Evolutionary conservation across 2,113 vertebrate species (phyloP).

Genomic region (Pseudorasbora parva): DNA sequence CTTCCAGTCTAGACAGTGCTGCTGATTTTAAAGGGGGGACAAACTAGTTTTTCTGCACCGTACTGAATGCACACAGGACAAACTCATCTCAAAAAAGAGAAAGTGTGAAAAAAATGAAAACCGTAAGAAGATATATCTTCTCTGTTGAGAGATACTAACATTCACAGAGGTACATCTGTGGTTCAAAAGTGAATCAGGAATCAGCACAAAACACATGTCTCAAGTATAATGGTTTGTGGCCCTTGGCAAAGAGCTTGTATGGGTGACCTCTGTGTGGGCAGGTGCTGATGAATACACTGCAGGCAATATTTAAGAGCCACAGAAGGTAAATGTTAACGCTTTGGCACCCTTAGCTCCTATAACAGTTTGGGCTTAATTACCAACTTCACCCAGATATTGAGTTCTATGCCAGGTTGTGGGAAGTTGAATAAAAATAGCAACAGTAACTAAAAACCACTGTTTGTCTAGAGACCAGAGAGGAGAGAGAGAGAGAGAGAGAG

Average conservation of each 20-base stretch:
- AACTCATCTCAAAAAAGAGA: background rate
- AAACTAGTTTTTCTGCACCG: background rate
- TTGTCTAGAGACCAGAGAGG: conserved; percentile 1
- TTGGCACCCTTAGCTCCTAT: conserved; percentile 16
- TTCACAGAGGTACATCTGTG: background rate
- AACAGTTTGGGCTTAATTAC: conserved; percentile 30
- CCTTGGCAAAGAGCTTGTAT: conserved; percentile 12
- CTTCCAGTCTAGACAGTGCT: conserved; percentile 9
- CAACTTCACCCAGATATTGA: conserved; percentile 18
- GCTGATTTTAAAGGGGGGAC: background rate
- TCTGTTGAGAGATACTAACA: background rate
- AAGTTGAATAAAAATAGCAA: conserved; percentile 13
- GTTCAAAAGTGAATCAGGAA: conserved; percentile 8
- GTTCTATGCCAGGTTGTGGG: conserved; percentile 12
- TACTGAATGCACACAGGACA: background rate
- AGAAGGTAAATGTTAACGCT: conserved; percentile 29
- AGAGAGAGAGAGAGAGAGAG: background rate
- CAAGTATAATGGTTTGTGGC: conserved; percentile 8
- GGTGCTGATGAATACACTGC: conserved; percentile 23
- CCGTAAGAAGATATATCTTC: background rate
- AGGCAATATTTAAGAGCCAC: conserved; percentile 18
- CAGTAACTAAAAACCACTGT: conserved; percentile 22
- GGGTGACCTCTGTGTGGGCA: conserved; percentile 27
- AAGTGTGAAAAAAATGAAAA: background rate
- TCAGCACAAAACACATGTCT: conserved; percentile 21